Percentiles rank a stretch among this genome's conserved stretches.
These are phyloP conservation scores for Caenorhabditis sulstoni DNA, from an alignment of 2,888 invertebrate genomes.

Conservation along the genomic window DNA sequence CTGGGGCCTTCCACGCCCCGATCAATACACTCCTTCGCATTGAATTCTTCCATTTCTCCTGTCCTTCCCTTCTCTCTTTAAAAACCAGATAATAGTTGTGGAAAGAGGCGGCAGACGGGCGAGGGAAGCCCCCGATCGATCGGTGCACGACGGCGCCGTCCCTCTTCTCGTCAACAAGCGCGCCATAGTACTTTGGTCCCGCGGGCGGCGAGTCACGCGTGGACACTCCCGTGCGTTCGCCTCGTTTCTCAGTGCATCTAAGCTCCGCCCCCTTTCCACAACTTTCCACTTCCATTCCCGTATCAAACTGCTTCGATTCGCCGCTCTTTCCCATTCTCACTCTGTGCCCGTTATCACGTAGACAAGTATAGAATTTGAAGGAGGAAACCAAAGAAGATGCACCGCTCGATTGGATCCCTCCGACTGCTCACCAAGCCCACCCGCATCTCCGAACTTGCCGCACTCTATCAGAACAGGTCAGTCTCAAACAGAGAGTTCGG, in stretches of 20 bases:
- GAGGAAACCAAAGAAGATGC: constrained; percentile 21
- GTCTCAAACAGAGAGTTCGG: too few species aligned
- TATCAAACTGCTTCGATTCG: constrained; percentile 3
- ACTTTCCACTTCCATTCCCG: constrained; percentile 8
- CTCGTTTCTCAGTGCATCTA: constrained; percentile 6
- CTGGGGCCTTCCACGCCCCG: too few species aligned
- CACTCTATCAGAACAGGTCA: constrained; percentile 39
- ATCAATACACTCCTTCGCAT: background rate
- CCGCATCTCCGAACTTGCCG: constrained; percentile 34
- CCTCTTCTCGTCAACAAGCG: constrained; percentile 2
- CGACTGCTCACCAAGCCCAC: constrained; percentile 29
- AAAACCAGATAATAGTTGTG: constrained; percentile 49
- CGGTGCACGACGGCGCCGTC: constrained; percentile 20
- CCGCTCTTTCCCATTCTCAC: constrained; percentile 2
- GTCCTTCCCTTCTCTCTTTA: background rate
- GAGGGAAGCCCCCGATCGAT: constrained; percentile 8
- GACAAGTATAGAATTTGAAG: constrained; percentile 16
- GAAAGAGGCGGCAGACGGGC: constrained; percentile 24
- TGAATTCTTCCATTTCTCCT: background rate
- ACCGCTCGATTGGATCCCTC: constrained; percentile 55
- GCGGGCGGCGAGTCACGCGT: constrained; percentile 27
- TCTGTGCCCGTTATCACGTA: constrained; percentile 8
- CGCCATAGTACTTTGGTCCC: constrained; percentile 30
- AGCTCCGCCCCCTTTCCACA: constrained; percentile 9
- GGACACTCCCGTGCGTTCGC: constrained; percentile 34